Percentiles rank a stretch among this genome's conserved stretches.
Evolutionary conservation across 2,113 vertebrate genomes (phyloP).

Genomic region (Astatotilapia flaviijosephi): DNA sequence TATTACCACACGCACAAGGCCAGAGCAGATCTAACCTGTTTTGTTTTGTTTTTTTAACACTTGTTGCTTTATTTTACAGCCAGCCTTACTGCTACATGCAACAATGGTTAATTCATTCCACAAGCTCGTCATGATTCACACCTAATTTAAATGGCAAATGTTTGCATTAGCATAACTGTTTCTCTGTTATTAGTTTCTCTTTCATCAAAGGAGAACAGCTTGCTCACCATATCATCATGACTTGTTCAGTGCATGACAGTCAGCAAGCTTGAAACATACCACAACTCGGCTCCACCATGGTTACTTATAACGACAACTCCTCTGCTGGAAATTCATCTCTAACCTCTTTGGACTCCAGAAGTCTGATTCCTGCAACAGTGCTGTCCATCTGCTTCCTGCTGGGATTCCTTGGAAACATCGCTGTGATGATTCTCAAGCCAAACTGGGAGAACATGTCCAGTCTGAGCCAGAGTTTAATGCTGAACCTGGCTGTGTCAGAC

Average conservation of each 20-base stretch:
- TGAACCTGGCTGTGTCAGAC: constrained; percentile 27
- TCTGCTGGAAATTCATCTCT: background rate
- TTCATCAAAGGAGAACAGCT: background rate
- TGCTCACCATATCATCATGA: background rate
- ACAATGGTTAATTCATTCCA: background rate
- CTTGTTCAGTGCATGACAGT: background rate
- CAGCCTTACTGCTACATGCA: background rate
- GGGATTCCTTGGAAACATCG: constrained; percentile 20
- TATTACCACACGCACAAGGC: background rate
- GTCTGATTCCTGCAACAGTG: background rate
- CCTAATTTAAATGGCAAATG: background rate
- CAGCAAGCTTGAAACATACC: background rate
- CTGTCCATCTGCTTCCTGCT: constrained; percentile 10
- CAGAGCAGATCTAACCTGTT: background rate
- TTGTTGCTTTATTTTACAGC: background rate
- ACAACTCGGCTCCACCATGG: background rate
- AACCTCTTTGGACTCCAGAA: background rate
- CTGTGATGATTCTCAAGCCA: background rate
- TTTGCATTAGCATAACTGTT: background rate
- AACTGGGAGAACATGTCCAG: background rate
- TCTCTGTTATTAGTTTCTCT: background rate
- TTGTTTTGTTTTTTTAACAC: background rate
- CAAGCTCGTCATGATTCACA: background rate
- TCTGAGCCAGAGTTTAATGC: constrained; percentile 7
- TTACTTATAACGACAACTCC: background rate